A percentile compares a stretch with the other conserved stretches of the same genome.
Conservation (phyloP, 2,888 invertebrate species). For the Napeogenes sylphis region DNA sequence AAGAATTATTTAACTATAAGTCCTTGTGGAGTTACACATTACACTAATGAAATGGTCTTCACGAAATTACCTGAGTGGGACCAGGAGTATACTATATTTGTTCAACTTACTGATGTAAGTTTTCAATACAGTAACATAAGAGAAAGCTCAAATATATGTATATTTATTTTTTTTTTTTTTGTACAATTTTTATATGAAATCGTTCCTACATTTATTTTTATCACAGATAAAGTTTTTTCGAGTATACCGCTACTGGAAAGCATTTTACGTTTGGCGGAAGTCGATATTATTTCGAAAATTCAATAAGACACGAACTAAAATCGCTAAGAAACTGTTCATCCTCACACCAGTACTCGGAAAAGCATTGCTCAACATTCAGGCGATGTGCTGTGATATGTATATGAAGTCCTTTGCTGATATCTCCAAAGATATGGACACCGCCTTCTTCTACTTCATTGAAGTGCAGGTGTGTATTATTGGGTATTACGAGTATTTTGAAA, state of each 20-base stretch:
- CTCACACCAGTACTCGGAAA: conserved; percentile 84
- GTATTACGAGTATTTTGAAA: not conserved
- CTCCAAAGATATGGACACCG: conserved; percentile 64
- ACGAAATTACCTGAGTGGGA: conserved; percentile 89
- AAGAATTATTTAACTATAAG: conserved; percentile 89
- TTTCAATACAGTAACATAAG: not conserved
- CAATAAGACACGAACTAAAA: conserved; percentile 72
- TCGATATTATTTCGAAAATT: conserved; percentile 84
- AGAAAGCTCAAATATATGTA: too few species aligned
- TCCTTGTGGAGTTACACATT: conserved; percentile 88
- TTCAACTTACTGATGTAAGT: conserved; percentile 83
- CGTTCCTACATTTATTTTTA: not conserved
- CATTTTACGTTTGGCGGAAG: conserved; percentile 88
- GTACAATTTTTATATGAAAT: too few species aligned
- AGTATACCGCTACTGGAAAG: conserved; percentile 85
- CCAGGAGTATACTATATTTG: conserved; percentile 87
- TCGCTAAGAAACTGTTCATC: conserved; percentile 84
- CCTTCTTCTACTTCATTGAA: conserved; percentile 84
- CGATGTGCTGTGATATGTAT: conserved; percentile 81
- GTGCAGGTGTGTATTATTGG: conserved; percentile 71
- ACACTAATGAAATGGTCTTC: conserved; percentile 85
- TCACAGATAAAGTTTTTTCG: conserved; percentile 81
- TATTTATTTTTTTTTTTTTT: too few species aligned
- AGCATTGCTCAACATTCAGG: conserved; percentile 83
- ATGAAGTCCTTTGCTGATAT: conserved; percentile 80